Conservation (phyloP, 2,113 vertebrate genomes). For the Haliaeetus leucogaster region DNA sequence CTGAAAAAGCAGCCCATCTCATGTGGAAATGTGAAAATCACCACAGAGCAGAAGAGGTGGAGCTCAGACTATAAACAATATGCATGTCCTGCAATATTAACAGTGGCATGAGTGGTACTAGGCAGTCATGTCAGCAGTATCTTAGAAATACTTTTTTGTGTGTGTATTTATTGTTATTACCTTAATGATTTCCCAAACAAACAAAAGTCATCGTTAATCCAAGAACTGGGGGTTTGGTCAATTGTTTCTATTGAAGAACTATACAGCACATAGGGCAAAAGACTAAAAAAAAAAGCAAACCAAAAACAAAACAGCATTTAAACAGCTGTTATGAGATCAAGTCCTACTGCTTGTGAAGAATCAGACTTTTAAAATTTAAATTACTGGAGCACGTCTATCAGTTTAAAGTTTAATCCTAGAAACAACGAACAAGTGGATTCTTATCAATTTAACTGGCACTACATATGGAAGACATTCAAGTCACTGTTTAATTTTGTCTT, state of each 20-base stretch:
- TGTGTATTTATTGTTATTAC: neutral
- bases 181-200: neutral
- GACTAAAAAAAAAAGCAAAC: no score
- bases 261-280: no score
- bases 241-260: neutral
- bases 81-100: neutral
- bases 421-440: neutral
- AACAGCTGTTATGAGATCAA: neutral
- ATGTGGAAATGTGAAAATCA: neutral
- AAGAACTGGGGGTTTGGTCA: neutral
- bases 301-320: neutral
- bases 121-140: neutral
- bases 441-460: neutral
- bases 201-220: neutral
- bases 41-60: neutral
- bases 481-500: neutral
- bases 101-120: neutral
- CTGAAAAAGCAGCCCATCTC: neutral
- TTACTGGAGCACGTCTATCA: neutral
- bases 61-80: neutral
- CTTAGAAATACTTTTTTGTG: neutral
- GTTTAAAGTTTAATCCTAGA: neutral
- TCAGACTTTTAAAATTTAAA: neutral
- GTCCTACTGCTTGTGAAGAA: neutral
- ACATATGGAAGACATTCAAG: neutral